phyloP scores from a whole-genome alignment of 1,140 invertebrate species.

The Drosophila kohkoa region DNA sequence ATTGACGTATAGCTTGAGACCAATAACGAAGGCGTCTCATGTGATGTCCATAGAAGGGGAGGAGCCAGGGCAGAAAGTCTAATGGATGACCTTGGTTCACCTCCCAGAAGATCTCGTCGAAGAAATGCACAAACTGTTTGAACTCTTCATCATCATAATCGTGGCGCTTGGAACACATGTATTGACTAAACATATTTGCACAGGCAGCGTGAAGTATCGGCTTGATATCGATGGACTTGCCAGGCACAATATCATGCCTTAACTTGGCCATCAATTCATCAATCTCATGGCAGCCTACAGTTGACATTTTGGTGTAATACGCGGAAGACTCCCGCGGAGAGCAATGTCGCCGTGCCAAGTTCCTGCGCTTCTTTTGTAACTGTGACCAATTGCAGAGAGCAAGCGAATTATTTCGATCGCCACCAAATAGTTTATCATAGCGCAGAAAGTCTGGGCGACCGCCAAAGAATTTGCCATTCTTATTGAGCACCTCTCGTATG shows the following conservation, averaged over 20 bases:
- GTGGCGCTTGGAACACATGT: conserved; percentile 93
- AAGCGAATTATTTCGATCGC: conserved; percentile 89
- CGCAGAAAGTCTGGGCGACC: conserved; percentile 92
- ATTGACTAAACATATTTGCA: conserved; percentile 93
- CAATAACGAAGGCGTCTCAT: conserved; percentile 89
- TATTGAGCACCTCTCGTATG: conserved; percentile 92
- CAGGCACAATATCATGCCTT: conserved; percentile 78
- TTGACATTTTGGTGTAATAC: conserved; percentile 89
- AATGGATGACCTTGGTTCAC: conserved; percentile 95
- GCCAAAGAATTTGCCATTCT: conserved; percentile 92
- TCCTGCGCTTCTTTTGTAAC: conserved; percentile 91
- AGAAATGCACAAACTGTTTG: conserved; percentile 88
- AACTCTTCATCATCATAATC: conserved; percentile 89
- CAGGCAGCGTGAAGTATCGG: conserved; percentile 89
- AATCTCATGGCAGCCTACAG: conserved; percentile 88
- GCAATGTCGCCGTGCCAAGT: conserved; percentile 91
- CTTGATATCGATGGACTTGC: conserved; percentile 86
- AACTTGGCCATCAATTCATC: conserved; percentile 87
- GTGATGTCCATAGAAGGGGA: conserved; percentile 89
- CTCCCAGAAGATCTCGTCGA: conserved; percentile 95
- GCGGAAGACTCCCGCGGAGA: conserved; percentile 90
- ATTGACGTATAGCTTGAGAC: conserved; percentile 89
- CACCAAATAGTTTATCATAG: conserved; percentile 90
- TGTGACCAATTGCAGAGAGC: conserved; percentile 87
- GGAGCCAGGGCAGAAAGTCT: conserved; percentile 94